A percentile compares a stretch with the other conserved stretches of the same genome.
Evolutionary conservation across 1,140 invertebrate genomes (phyloP).

Genomic region (Drosophila subobscura): DNA sequence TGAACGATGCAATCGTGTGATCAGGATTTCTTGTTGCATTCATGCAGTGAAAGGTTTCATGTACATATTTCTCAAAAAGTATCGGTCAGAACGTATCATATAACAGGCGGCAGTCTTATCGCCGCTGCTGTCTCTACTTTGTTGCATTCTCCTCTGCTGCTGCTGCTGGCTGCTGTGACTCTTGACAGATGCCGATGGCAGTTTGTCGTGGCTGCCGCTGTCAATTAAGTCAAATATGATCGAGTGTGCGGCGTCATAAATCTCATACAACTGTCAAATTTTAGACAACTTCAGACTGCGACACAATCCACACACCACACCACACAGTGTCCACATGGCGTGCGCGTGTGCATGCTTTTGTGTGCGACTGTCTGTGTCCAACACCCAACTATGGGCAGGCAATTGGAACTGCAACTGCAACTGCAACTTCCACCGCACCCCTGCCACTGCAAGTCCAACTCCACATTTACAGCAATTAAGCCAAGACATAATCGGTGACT

Average conservation of each 20-base stretch:
- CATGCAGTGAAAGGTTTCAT: too few species aligned
- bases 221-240: slow-evolving; percentile 82
- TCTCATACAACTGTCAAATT: slow-evolving; percentile 80
- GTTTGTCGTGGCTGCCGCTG: slow-evolving; percentile 78
- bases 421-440: slow-evolving; percentile 29
- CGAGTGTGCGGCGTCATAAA: slow-evolving; percentile 78
- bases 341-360: slow-evolving; percentile 6
- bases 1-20: too few species aligned
- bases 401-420: slow-evolving; percentile 41
- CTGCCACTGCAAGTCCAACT: not conserved
- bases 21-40: too few species aligned
- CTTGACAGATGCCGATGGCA: slow-evolving; percentile 64
- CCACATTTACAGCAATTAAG: slow-evolving; percentile 53
- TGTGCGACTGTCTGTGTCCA: slow-evolving; percentile 37
- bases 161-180: slow-evolving; percentile 6
- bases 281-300: slow-evolving; percentile 71
- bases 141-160: slow-evolving; percentile 8
- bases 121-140: not conserved
- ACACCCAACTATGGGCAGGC: slow-evolving; percentile 44
- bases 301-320: slow-evolving; percentile 28
- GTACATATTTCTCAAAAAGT: too few species aligned
- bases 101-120: too few species aligned
- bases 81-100: too few species aligned
- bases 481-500: slow-evolving; percentile 44
- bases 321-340: not conserved